Evolutionary conservation across 2,888 invertebrate genomes (phyloP), one percentile per base, ranked within the genome.

Genomic region (Eilema caniola): DNA sequence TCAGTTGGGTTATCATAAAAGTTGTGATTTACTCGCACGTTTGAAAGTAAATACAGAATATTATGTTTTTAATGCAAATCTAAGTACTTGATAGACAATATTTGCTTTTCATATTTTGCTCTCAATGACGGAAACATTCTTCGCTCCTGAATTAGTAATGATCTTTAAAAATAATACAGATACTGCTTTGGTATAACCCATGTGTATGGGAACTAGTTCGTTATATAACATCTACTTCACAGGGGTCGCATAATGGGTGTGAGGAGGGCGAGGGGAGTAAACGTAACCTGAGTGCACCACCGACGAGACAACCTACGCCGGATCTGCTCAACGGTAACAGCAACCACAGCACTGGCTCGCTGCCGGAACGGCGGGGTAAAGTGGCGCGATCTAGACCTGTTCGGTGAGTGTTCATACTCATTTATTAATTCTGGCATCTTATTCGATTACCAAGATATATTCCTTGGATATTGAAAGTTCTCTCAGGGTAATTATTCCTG

Each of bases 271-370:
- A 94, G 78, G 81, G 86, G 3, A 90, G 90, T 72, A 94, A 93
- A 84, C 89, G 95, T 62, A 88, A 94, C 80, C 77, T 93, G 66
- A 95, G 95, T 80, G 95, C 95, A 75, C 95, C 95, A 70, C 94
- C 95, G 62, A 95, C 95, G 77, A 87, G 95, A 60, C 94, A 93
- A 72, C 86, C 93, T 69, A 95, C 95, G 72, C 95, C 95, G 3
- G 95, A 95, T 84, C 82, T 95, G 78, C 89, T 94, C 75, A 95
- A 95, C 81, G 94, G 95, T 23, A 95, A 95, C 85, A 95, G 95
- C 85, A 95, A 95, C 87, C 95, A 94, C 83, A 95, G 95, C 84
- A 94, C 94, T 47, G 91, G 82, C 70, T 95, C 95, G 65, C 84
- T 95, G 83, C 95, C 95, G 28, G 95, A 95, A 85, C 90, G 95